Evolutionary conservation across 2,888 invertebrate species (phyloP).

Genomic region (Crioceris asparagi): DNA sequence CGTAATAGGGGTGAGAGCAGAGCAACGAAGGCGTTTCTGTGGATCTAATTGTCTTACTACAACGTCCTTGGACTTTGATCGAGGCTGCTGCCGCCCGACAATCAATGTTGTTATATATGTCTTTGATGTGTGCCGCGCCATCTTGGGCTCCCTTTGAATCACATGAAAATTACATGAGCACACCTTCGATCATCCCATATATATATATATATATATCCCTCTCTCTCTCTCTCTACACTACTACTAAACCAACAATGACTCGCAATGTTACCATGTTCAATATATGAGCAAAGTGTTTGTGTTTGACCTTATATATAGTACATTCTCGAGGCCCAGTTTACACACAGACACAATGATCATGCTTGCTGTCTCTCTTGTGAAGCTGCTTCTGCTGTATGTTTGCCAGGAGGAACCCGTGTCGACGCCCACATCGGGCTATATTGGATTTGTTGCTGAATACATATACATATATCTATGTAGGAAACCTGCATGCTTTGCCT

Average conservation of each 20-base stretch:
- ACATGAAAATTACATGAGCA: conserved; percentile 40
- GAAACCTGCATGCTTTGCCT: conserved; percentile 21
- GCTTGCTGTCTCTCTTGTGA: too few relatives aligned
- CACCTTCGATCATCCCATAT: too few relatives aligned
- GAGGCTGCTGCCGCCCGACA: too few relatives aligned
- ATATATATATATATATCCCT: too few relatives aligned
- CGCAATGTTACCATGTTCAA: too few relatives aligned
- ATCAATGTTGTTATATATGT: too few relatives aligned
- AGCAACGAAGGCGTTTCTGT: neutral
- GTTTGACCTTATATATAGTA: too few relatives aligned
- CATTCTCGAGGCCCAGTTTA: conserved; percentile 9
- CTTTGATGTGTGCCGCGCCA: conserved; percentile 32
- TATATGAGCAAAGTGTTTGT: conserved; percentile 21
- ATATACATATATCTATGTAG: too few relatives aligned
- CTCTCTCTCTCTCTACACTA: neutral
- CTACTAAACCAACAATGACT: too few relatives aligned
- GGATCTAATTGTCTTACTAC: conserved; percentile 1
- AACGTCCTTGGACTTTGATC: too few relatives aligned
- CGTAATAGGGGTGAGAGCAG: too few relatives aligned
- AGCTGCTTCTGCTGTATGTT: conserved; percentile 15
- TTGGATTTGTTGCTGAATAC: conserved; percentile 19
- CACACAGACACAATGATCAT: too few relatives aligned
- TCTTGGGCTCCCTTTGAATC: conserved; percentile 35
- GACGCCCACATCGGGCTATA: conserved; percentile 15
- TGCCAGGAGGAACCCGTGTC: conserved; percentile 19